These are phyloP conservation scores for Numida meleagris DNA, from an alignment of 2,113 vertebrate species.

Conservation along the genomic window DNA sequence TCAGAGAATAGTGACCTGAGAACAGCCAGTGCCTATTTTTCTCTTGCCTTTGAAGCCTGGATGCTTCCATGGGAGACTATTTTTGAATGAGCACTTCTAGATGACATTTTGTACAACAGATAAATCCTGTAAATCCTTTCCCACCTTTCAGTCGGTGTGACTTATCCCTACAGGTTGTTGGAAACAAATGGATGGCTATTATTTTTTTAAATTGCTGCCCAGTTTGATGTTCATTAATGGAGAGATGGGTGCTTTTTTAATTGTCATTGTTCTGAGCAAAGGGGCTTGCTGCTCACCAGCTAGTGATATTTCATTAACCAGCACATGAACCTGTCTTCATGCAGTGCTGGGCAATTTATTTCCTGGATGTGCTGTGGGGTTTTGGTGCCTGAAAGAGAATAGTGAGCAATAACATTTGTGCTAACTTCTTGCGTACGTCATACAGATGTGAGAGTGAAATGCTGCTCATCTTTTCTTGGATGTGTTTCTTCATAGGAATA, in stretches of 20 bases:
- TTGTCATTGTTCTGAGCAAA: background rate
- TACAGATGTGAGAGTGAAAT: background rate
- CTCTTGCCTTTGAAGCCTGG: background rate
- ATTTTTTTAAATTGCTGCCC: background rate
- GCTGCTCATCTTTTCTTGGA: background rate
- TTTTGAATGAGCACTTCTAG: background rate
- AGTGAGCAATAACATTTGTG: background rate
- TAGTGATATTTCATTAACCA: background rate
- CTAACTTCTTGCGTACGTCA: background rate
- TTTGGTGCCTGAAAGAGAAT: background rate
- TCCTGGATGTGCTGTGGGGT: background rate
- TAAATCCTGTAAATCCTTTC: background rate
- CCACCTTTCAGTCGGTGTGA: background rate
- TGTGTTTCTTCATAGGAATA: background rate
- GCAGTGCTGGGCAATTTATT: fast-evolving
- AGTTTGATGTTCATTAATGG: background rate
- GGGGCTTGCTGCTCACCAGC: background rate
- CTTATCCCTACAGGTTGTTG: background rate
- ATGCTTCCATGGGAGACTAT: background rate
- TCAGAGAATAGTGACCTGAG: background rate
- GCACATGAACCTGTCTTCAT: background rate
- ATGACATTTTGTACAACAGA: background rate
- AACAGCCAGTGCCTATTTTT: background rate
- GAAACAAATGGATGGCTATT: background rate
- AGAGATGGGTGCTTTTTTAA: background rate